These are phyloP conservation scores for Rhagium mordax DNA, from an alignment of 2,888 invertebrate genomes.

Conservation along the genomic window DNA sequence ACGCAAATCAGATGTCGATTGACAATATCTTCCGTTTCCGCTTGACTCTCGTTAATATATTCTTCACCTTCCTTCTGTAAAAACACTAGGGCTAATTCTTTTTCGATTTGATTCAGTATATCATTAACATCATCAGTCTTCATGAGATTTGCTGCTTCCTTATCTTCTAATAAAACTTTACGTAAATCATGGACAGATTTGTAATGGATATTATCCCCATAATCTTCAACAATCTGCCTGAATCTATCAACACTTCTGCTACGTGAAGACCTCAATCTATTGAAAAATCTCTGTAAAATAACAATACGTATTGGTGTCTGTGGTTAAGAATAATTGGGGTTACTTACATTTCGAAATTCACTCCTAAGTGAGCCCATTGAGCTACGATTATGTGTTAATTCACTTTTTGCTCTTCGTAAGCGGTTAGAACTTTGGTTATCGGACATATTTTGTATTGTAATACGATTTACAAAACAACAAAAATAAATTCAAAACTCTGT, in stretches of 20 bases:
- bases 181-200: slow-evolving; percentile 47
- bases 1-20: slow-evolving; percentile 52
- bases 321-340: background rate
- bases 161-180: slow-evolving; percentile 47
- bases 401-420: slow-evolving; percentile 41
- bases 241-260: slow-evolving; percentile 54
- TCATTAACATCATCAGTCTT: slow-evolving; percentile 54
- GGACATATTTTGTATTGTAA: slow-evolving; percentile 33
- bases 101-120: slow-evolving; percentile 56
- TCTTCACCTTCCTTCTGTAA: slow-evolving; percentile 49
- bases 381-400: slow-evolving; percentile 34
- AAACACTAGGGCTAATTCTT: slow-evolving; percentile 51
- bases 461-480: background rate
- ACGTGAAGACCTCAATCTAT: slow-evolving; percentile 46
- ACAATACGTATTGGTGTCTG: slow-evolving; percentile 37
- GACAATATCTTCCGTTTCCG: slow-evolving; percentile 53
- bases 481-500: no score
- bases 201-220: slow-evolving; percentile 43
- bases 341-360: slow-evolving; percentile 45
- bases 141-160: slow-evolving; percentile 50
- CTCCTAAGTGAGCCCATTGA: slow-evolving; percentile 36
- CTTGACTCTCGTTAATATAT: slow-evolving; percentile 46
- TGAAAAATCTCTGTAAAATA: slow-evolving; percentile 51
- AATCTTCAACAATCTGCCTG: slow-evolving; percentile 50
- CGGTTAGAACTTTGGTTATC: slow-evolving; percentile 28